Base-by-base conservation (phyloP, 2,888 invertebrate species). In the Ecliptopera silaceata region DNA sequence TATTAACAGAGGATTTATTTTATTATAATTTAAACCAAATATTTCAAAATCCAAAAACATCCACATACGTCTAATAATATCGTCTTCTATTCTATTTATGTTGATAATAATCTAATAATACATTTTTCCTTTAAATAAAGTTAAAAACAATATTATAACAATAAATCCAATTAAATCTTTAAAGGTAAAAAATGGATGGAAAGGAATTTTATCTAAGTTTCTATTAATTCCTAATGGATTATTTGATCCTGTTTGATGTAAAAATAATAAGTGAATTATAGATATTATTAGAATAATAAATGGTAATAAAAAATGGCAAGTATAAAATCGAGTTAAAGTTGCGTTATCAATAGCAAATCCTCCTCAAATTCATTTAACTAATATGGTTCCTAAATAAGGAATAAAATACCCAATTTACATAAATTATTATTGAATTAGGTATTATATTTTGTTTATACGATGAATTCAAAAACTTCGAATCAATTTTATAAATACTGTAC, bases 281-380 rank as follows among this genome's bases (percentile, higher is more conserved):
- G 92, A 82, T 87, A 94, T 70, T 44, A 92, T 91, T 74, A 89
- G 31, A 61, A 96, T 83, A 81, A 95, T 91, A 86, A 96, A 95
- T 0, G 95, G 95, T 31, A 95, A 48, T 61, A 96, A 71, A 86
- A 96, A 96, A 77, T 96, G 95, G 43, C 96, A 92, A 0, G 94
- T 92, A 77, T 94, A 96, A 80, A 95, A 96, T 86, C 95, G 95
- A n/a, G 93, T 94, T 86, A 96, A 74, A 0, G 96, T 96, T 0
- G 95, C 93, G 70, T 95, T 95, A 82, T 94, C 93, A 13, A 96
- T 93, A 0, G 94, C 93, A 84, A 95, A 96, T 73, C 95, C 95
- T 1, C 95, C 95, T 92, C 95, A 96, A 71, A 96, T 84, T 93
- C 95, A 95, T 84, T 93, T 89, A 0, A 95, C 94, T 84, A 95